Percentiles rank a stretch among this genome's conserved stretches.
These are phyloP conservation scores for Penaeus indicus DNA, from an alignment of 1,140 invertebrate genomes.

Conservation along the genomic window DNA sequence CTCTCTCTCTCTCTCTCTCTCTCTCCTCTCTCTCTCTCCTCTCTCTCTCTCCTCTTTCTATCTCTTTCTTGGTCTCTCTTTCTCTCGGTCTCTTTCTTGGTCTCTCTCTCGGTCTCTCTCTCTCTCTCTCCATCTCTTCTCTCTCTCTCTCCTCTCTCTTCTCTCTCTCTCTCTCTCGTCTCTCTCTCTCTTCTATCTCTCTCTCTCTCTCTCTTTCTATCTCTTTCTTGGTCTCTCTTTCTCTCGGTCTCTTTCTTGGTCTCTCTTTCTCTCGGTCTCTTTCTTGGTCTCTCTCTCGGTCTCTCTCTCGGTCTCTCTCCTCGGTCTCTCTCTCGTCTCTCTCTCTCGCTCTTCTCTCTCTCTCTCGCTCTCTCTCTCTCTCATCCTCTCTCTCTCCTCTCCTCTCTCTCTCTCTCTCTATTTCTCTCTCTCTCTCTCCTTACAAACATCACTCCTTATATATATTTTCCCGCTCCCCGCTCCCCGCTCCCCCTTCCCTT, in stretches of 20 bases:
- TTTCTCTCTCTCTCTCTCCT: too few relatives aligned
- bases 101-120: too few relatives aligned
- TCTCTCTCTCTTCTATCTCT: background rate
- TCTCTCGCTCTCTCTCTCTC: background rate
- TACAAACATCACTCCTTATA: background rate
- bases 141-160: background rate
- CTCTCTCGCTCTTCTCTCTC: background rate
- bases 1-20: background rate
- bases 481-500: background rate
- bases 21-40: background rate
- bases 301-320: constrained; percentile 31
- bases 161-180: background rate
- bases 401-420: background rate
- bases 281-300: too few relatives aligned
- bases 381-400: background rate
- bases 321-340: background rate
- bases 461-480: background rate
- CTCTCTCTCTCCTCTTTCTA: too few relatives aligned
- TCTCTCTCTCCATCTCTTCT: background rate
- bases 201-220: constrained; percentile 24
- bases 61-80: too few relatives aligned
- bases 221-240: too few relatives aligned
- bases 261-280: too few relatives aligned
- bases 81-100: too few relatives aligned
- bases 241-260: too few relatives aligned